Conservation (phyloP, 2,888 invertebrate species). For the Dastarcus helophoroides region DNA sequence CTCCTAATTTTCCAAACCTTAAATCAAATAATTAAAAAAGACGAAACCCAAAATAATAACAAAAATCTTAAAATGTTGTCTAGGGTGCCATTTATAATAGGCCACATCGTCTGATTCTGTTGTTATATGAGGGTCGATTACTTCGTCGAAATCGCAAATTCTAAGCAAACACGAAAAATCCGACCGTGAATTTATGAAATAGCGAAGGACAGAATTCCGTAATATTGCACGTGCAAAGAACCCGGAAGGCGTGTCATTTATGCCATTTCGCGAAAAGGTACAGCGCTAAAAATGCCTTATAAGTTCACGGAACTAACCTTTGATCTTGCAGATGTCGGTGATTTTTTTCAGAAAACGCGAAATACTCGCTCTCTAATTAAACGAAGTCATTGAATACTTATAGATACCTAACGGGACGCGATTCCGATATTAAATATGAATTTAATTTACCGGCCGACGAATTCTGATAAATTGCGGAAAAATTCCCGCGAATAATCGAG, state of each 20-base stretch:
- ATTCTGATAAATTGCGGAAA: not conserved
- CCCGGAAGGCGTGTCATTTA: slow-evolving; percentile 27
- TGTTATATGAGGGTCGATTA: too few species aligned
- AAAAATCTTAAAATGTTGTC: too few species aligned
- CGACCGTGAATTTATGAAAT: slow-evolving; percentile 1
- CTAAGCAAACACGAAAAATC: slow-evolving; percentile 22
- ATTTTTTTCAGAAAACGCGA: slow-evolving; percentile 22
- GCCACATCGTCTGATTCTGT: too few species aligned
- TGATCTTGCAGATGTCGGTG: slow-evolving; percentile 24
- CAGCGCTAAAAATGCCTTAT: slow-evolving; percentile 25
- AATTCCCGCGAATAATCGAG: not conserved
- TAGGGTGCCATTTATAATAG: too few species aligned
- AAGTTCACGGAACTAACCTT: slow-evolving; percentile 28
- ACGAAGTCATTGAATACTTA: slow-evolving; percentile 12
- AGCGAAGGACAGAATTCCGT: slow-evolving; percentile 1
- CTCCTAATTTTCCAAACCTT: too few species aligned
- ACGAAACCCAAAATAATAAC: too few species aligned
- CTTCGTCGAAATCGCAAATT: too few species aligned
- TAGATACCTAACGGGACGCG: slow-evolving; percentile 4
- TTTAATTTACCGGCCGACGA: slow-evolving; percentile 3
- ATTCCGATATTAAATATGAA: slow-evolving; percentile 3
- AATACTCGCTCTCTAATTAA: slow-evolving; percentile 28
- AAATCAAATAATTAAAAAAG: too few species aligned
- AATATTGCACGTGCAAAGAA: slow-evolving; percentile 21
- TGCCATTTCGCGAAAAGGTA: slow-evolving; percentile 18